Conservation (phyloP, 2,888 invertebrate species). For the Autographa gamma region DNA sequence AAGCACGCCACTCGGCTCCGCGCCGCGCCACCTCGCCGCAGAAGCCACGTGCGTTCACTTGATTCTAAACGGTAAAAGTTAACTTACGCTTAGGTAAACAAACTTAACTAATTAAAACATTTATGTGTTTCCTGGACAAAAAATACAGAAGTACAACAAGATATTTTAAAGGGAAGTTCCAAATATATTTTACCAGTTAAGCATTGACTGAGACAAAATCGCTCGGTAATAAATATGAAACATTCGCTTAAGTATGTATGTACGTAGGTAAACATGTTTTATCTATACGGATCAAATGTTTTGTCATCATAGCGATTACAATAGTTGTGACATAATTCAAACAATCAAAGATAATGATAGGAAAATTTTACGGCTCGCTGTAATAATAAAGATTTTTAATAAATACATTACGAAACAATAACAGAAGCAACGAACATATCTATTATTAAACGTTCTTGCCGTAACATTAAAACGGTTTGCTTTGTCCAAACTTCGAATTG, state of each 20-base stretch:
- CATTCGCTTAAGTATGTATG: too few relatives aligned
- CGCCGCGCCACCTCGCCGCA: conserved; percentile 52
- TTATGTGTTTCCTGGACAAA: conserved; percentile 11
- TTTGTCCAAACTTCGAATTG: conserved; percentile 66
- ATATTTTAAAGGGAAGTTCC: background rate
- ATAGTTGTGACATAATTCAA: background rate
- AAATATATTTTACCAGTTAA: background rate
- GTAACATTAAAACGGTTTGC: conserved; percentile 54
- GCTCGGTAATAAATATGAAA: too few relatives aligned
- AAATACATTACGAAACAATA: background rate
- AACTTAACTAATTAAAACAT: conserved; percentile 53
- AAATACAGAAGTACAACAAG: background rate
- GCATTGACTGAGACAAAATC: too few relatives aligned
- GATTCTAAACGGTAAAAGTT: conserved; percentile 68
- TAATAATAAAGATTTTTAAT: background rate
- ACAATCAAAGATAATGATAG: background rate
- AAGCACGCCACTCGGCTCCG: conserved; percentile 62
- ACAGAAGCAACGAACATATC: background rate
- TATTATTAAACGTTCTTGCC: conserved; percentile 12
- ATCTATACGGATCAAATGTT: background rate
- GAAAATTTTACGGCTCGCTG: background rate
- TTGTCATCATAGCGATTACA: background rate
- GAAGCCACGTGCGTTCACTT: conserved; percentile 57
- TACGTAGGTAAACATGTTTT: too few relatives aligned
- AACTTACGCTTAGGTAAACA: conserved; percentile 60